Conservation (phyloP, 2,797 vertebrate species). For the Rhyacichthys aspro region DNA sequence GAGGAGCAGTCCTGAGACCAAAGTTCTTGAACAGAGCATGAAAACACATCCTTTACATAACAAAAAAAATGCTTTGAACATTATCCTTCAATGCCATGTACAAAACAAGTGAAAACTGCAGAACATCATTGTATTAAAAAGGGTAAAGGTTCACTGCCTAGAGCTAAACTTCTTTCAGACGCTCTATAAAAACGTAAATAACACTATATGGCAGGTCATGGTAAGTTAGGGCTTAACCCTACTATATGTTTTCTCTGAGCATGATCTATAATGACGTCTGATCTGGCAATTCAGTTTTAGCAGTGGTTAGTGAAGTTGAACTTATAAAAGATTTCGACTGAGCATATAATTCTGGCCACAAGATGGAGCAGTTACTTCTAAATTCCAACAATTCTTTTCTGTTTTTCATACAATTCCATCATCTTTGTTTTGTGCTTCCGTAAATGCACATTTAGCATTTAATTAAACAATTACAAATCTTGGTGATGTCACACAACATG, state of each 20-base stretch:
- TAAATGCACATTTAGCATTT: too few relatives aligned
- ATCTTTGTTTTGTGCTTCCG: too few relatives aligned
- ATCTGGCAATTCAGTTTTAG: not conserved
- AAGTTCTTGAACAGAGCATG: slow-evolving; percentile 28
- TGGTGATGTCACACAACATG: not conserved
- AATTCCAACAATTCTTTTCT: not conserved
- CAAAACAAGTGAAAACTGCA: slow-evolving; percentile 25
- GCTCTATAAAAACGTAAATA: slow-evolving; percentile 41
- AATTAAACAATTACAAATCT: too few relatives aligned
- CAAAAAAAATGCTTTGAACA: slow-evolving; percentile 16
- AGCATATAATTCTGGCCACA: slow-evolving; percentile 42
- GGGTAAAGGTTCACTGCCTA: slow-evolving; percentile 40
- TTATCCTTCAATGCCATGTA: slow-evolving; percentile 24
- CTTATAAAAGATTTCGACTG: not conserved
- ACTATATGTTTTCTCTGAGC: slow-evolving; percentile 1
- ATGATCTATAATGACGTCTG: not conserved
- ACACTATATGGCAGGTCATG: slow-evolving; percentile 39
- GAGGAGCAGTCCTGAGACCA: slow-evolving; percentile 24
- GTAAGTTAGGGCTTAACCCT: slow-evolving; percentile 61
- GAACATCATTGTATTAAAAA: slow-evolving; percentile 32
- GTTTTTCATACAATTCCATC: too few relatives aligned
- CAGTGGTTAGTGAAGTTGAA: not conserved
- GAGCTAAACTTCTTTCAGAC: slow-evolving; percentile 26
- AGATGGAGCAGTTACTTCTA: slow-evolving; percentile 56
- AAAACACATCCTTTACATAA: slow-evolving; percentile 14